Base-by-base conservation (phyloP, 2,113 vertebrate species). In the Seriola dumerili region DNA sequence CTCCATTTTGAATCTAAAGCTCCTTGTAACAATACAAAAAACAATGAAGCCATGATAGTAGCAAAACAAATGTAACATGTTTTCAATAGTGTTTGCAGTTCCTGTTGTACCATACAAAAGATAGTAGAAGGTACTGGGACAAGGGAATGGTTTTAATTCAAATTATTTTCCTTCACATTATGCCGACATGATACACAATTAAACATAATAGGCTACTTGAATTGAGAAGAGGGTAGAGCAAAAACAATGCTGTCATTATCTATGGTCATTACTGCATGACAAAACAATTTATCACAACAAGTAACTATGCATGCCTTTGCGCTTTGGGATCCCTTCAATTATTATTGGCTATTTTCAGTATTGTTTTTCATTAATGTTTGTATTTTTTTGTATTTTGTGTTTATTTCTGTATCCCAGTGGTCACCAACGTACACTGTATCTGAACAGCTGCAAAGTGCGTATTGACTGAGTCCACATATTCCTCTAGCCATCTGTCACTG, bases 401-500 rank as follows among this genome's bases (percentile, higher is more conserved):
- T 58, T 63, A 38, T 64, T 50, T 80, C 55, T 42, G 9, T 54
- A 36, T 69, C 16, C 54, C n/a, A 38, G 2, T 48, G 8, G 48
- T 70, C 17, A 14, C 21, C 5, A 17, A 2, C 29, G 3, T 61
- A 16, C n/a, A 57, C 2, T 61, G 13, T 36, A 34, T 74, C n/a
- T 46, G 6, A 74, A 71, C 46, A 70, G 48, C 52, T 80, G 21
- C 67, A 61, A 48, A 13, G 9, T 58, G 55, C 61, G 54, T 80
- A 42, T 78, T 84, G 14, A 85, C 23, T 10, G 66, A 34, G n/a
- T 54, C 16, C 32, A 52, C 54, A 21, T 61, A 36, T 68, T 78
- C 29, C 8, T 68, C 36, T 10, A 68, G 46, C 34, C 12, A 38
- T 71, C 25, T 68, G 25, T 80, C 25, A 61, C 69, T 52, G 52